Base-by-base conservation (phyloP, 2,888 invertebrate species). In the Tethea ocularis region DNA sequence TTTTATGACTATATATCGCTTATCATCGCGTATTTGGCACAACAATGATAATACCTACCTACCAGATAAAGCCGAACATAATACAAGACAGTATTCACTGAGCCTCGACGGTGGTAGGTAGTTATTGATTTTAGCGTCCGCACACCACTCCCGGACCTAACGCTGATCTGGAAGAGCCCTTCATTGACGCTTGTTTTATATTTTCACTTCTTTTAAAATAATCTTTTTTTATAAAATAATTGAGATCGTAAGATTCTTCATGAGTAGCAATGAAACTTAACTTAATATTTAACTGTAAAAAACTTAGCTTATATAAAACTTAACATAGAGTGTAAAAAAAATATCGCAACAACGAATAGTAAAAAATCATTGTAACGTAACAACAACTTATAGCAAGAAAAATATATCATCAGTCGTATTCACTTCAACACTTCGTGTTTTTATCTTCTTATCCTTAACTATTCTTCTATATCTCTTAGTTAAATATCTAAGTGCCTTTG, bases 381-480 rank as follows among this genome's bases (percentile, higher is more conserved):
- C 2, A 38, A 38, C 1, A 13, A 26, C 2, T 52, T 53, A 53
- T 1, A 5, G n/a, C 17, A 53, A 17, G 29, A 53, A 53, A 29
- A 53, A 53, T 24, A 53, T 29, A 29, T 53, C 53, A 20, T 53
- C 53, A 24, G 33, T 54, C 13, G 54, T 54, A 15, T 54, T 54
- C 6, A 54, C 54, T 20, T 33, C 54, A 11, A 20, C 54, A 10
- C 36, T 15, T 1, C 33, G 17, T 6, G 46, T 33, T 22, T 20
- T 54, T 6, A 20, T 33, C 6, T n/a, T 24, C 54, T 33, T 54
- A 1, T n/a, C 13, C 0, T 33, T 54, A 1, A n/a, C 13, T 0
- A 36, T 22, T 13, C 20, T 33, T n/a, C 22, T 11, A 20, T 20
- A 33, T 22, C n/a, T 22, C 22, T 11, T 15, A 13, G 11, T 15